phyloP scores from a whole-genome alignment of 2,888 invertebrate species.

The Hypercompe scribonia region DNA sequence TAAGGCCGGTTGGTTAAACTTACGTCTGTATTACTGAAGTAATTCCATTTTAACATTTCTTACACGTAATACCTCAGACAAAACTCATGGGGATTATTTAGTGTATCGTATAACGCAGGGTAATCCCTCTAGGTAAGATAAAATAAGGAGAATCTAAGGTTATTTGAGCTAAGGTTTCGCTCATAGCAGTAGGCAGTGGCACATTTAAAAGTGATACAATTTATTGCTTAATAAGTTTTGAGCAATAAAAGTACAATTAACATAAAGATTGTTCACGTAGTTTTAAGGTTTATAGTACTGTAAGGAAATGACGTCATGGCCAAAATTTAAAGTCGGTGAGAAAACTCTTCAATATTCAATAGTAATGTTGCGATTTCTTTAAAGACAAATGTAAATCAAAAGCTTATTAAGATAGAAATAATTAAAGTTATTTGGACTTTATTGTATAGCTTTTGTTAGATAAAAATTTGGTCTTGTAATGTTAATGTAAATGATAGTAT shows the following conservation, averaged over 20 bases:
- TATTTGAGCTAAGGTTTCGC: background rate
- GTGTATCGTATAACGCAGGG: background rate
- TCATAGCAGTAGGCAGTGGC: background rate
- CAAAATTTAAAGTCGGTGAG: no score
- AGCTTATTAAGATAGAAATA: no score
- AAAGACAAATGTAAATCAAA: no score
- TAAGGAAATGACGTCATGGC: no score
- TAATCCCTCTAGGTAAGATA: background rate
- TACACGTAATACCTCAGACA: background rate
- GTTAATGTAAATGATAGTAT: no score
- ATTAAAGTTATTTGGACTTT: no score
- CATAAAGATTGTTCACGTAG: no score
- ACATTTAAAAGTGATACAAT: background rate
- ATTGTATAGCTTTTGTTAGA: no score
- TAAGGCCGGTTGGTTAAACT: background rate
- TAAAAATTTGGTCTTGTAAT: no score
- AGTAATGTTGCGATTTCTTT: no score
- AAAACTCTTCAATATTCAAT: no score
- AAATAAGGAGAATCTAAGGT: background rate
- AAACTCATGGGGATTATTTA: background rate
- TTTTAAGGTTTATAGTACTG: no score
- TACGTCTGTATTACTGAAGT: background rate
- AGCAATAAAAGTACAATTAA: background rate
- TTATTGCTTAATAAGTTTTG: background rate
- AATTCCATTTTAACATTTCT: background rate